These are phyloP conservation scores for Drosophila virilis DNA, from an alignment of 1,140 invertebrate species.

Conservation along the genomic window DNA sequence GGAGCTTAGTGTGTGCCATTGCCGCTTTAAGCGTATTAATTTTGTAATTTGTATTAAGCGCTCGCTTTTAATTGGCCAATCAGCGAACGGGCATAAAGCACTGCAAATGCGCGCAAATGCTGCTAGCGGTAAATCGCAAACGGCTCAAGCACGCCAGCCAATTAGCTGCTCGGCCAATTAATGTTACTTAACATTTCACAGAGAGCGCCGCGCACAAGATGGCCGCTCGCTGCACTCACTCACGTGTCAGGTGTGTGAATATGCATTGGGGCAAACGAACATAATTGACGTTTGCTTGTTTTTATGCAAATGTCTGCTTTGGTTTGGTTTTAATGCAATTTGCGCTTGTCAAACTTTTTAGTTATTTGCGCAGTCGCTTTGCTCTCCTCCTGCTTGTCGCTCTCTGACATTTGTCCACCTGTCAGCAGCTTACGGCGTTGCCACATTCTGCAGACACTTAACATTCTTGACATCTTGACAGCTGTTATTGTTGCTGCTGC, in stretches of 20 bases:
- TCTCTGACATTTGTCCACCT: not conserved
- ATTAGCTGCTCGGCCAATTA: constrained; percentile 31
- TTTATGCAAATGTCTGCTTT: constrained; percentile 1
- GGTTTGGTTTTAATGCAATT: constrained; percentile 2
- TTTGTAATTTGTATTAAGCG: constrained; percentile 56
- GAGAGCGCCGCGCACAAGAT: not conserved
- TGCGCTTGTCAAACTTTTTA: constrained; percentile 13
- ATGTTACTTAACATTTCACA: constrained; percentile 15
- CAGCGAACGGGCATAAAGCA: constrained; percentile 38
- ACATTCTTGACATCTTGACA: constrained; percentile 18
- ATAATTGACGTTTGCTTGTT: not conserved
- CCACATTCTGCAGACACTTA: constrained; percentile 10
- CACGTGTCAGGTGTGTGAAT: not conserved
- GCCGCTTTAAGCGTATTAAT: constrained; percentile 55
- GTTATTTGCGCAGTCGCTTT: constrained; percentile 21
- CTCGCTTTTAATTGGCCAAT: constrained; percentile 52
- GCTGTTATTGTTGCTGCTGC: not conserved
- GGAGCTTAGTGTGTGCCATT: constrained; percentile 33
- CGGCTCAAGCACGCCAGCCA: constrained; percentile 35
- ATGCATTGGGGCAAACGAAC: not conserved
- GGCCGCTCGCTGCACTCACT: not conserved
- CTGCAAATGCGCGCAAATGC: constrained; percentile 35
- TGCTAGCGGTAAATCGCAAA: constrained; percentile 11
- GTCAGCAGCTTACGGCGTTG: constrained; percentile 1
- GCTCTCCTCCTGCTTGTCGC: not conserved